A percentile compares a stretch with the other conserved stretches of the same genome.
Conservation (phyloP, 2,888 invertebrate genomes). For the Eutolmus rufibarbis region DNA sequence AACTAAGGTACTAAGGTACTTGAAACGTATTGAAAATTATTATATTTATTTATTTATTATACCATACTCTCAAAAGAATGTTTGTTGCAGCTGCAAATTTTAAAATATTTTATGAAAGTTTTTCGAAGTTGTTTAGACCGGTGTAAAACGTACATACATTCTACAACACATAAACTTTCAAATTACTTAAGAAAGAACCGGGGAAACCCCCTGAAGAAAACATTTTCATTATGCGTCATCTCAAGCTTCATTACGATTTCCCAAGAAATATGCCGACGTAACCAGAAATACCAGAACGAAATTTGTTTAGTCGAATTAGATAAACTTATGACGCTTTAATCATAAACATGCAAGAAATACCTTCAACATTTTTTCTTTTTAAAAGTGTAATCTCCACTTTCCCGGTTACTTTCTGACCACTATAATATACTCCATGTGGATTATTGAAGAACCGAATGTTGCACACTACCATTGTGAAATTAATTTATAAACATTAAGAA, state of each 20-base stretch:
- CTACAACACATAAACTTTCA: not conserved
- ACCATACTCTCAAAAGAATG: too few relatives aligned
- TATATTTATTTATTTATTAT: too few relatives aligned
- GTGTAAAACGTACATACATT: too few relatives aligned
- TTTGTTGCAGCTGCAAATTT: too few relatives aligned
- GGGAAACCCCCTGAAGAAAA: not conserved
- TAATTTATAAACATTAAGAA: not conserved
- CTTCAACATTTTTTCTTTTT: slow-evolving; percentile 49
- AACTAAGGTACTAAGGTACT: too few relatives aligned
- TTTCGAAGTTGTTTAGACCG: too few relatives aligned
- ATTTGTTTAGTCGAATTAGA: not conserved
- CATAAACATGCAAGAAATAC: slow-evolving; percentile 35
- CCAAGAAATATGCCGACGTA: not conserved
- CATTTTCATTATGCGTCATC: not conserved
- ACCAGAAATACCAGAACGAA: not conserved
- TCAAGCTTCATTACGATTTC: not conserved
- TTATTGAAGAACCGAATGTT: slow-evolving; percentile 57
- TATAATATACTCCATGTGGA: slow-evolving; percentile 55
- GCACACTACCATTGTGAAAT: slow-evolving; percentile 52
- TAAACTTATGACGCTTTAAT: not conserved
- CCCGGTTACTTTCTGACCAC: slow-evolving; percentile 56
- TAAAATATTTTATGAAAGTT: too few relatives aligned
- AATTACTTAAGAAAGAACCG: not conserved
- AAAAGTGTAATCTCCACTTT: slow-evolving; percentile 49
- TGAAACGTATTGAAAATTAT: too few relatives aligned